Evolutionary conservation across 1,140 invertebrate genomes (phyloP), one percentile per base, ranked within the genome.

Genomic region (Tetranychus urticae): DNA sequence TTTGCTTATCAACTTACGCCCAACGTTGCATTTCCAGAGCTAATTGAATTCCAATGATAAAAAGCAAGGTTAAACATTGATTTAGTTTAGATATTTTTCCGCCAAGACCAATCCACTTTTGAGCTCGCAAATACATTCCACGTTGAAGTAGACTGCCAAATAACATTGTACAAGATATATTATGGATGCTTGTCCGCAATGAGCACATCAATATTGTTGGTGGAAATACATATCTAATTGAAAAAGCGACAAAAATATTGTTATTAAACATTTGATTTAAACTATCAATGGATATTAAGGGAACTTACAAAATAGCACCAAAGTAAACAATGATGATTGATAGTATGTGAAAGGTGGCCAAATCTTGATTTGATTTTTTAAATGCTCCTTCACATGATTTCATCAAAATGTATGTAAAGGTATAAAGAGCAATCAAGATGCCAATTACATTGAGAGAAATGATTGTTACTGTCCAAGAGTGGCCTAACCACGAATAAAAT

Each of bases 311-410:
- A 52, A 71, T 70, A 14, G 73, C 70, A 23, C 71, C 74, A 5
- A 68, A 64, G 63, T 73, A 76, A 13, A 76, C 63, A 47, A 69
- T 67, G 60, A 75, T 69, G 31, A 77, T 70, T 12, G 73, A 69
- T 13, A 75, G 56, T 2, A 78, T 68, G 33, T 77, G 71, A 8
- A 72, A 56, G 35, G 75, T 70, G 35, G 73, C 74, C 13, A 78
- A 65, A 12, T 71, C 69, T 66, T 76, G 73, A 64, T 75, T 77
- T 36, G 74, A 74, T 60, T 69, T 62, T 14, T 63, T 69, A 7
- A 77, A 63, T 2, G 74, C 71, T 14, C 74, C 70, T 58, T 75
- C 72, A 62, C 75, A 77, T 34, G 74, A 69, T 62, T 75, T 73
- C 6, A 74, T 65, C 7, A 75, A 62, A 45, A 77, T 70, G 58